phyloP scores from a whole-genome alignment of 2,797 vertebrate genomes.

The Cynodonichthys magdalenae region DNA sequence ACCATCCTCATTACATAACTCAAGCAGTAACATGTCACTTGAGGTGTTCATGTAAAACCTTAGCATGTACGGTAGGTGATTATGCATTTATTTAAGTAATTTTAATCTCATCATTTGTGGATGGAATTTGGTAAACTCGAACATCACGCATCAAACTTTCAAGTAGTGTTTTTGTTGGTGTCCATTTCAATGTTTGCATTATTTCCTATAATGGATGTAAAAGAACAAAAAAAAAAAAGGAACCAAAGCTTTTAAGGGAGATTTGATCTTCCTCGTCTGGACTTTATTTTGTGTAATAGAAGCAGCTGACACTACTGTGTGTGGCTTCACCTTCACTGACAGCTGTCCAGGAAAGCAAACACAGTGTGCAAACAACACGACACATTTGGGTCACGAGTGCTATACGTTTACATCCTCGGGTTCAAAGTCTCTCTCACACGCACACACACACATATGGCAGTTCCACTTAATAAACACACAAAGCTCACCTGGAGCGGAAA shows the following conservation, averaged over 20 bases:
- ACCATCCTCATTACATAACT: too few species aligned
- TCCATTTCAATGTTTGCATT: too few species aligned
- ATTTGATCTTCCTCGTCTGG: slow-evolving; percentile 6
- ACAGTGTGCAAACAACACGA: slow-evolving; percentile 45
- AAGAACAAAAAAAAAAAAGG: background rate
- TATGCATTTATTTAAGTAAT: too few species aligned
- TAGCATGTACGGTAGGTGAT: too few species aligned
- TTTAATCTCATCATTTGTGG: too few species aligned
- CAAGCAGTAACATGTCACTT: too few species aligned
- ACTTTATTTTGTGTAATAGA: background rate
- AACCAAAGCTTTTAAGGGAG: background rate
- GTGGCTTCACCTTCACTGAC: slow-evolving; percentile 53
- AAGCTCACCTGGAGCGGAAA: slow-evolving; percentile 55
- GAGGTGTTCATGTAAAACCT: too few species aligned
- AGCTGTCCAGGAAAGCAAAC: slow-evolving; percentile 20
- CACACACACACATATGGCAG: slow-evolving; percentile 35
- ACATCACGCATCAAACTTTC: too few species aligned
- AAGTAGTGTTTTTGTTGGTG: too few species aligned
- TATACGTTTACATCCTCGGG: slow-evolving; percentile 55
- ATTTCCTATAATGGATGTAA: background rate
- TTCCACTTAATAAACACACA: slow-evolving; percentile 60
- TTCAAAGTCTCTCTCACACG: slow-evolving; percentile 32
- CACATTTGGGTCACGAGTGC: slow-evolving; percentile 53
- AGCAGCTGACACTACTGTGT: slow-evolving; percentile 46
- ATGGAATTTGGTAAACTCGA: too few species aligned